A percentile compares a stretch with the other conserved stretches of the same genome.
Evolutionary conservation across 2,113 vertebrate genomes (phyloP).

Genomic region (Halcyon malimbica): DNA sequence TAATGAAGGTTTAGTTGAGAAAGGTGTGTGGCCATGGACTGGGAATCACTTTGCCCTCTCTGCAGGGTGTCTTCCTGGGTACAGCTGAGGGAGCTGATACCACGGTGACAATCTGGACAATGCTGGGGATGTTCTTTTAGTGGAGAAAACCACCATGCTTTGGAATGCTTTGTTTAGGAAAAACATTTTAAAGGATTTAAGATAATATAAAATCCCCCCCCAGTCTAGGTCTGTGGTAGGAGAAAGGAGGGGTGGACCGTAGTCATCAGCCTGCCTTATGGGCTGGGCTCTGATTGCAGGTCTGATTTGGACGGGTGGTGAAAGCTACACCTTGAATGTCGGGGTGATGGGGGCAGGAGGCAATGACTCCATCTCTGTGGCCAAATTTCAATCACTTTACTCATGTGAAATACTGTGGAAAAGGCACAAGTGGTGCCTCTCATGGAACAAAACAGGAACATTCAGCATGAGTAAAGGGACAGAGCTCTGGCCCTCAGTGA

Average conservation of each 20-base stretch:
- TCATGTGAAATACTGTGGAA: neutral
- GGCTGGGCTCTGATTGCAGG: neutral
- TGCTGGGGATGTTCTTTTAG: neutral
- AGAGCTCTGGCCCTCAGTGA: neutral
- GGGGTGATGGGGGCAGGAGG: neutral
- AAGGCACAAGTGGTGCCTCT: neutral
- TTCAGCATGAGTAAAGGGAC: neutral
- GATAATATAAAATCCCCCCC: neutral
- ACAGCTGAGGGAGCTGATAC: neutral
- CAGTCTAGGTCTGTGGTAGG: neutral
- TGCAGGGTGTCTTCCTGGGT: neutral
- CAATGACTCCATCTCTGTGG: neutral
- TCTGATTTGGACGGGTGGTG: neutral
- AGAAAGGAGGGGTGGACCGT: neutral
- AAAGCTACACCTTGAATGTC: neutral
- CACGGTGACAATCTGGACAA: neutral
- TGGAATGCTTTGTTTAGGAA: neutral
- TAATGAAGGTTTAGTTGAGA: neutral
- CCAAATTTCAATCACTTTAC: neutral
- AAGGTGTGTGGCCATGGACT: neutral
- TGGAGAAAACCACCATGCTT: neutral
- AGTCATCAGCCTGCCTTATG: neutral
- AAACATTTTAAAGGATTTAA: neutral
- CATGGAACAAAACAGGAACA: neutral
- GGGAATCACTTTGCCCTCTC: neutral